Percentiles rank a stretch among this genome's conserved stretches.
Evolutionary conservation across 2,888 invertebrate species (phyloP).

Genomic region (Fragum sueziense): DNA sequence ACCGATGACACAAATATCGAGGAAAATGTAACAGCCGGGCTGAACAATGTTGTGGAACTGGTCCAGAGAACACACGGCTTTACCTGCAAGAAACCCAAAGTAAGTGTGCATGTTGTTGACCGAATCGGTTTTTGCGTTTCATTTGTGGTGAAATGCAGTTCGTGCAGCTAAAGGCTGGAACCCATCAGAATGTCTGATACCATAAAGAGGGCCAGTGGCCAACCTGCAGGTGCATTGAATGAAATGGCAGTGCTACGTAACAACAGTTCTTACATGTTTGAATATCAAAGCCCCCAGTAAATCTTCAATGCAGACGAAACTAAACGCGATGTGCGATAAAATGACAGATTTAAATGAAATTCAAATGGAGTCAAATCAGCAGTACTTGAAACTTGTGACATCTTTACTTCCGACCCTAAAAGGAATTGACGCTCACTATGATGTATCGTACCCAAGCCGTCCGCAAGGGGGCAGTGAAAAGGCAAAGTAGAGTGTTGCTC

Average conservation of each 20-base stretch:
- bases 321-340: not conserved
- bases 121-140: too few relatives aligned
- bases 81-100: not conserved
- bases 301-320: too few relatives aligned
- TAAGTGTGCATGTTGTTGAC: too few relatives aligned
- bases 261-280: not conserved
- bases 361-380: not conserved
- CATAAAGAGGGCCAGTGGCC: too few relatives aligned
- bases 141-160: too few relatives aligned
- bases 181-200: not conserved
- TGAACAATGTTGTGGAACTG: not conserved
- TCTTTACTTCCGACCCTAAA: not conserved
- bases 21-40: not conserved
- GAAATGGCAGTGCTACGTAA: not conserved
- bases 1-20: not conserved
- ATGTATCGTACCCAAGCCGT: constrained; percentile 12
- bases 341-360: not conserved
- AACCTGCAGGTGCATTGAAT: not conserved
- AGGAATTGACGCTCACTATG: constrained; percentile 12
- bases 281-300: too few relatives aligned
- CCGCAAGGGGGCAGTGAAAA: too few relatives aligned
- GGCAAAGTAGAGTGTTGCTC: constrained; percentile 1
- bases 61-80: not conserved
- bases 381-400: too few relatives aligned
- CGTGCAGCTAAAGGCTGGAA: too few relatives aligned